Evolutionary conservation across 2,113 vertebrate species (phyloP).

Genomic region (Muntiacus reevesi): DNA sequence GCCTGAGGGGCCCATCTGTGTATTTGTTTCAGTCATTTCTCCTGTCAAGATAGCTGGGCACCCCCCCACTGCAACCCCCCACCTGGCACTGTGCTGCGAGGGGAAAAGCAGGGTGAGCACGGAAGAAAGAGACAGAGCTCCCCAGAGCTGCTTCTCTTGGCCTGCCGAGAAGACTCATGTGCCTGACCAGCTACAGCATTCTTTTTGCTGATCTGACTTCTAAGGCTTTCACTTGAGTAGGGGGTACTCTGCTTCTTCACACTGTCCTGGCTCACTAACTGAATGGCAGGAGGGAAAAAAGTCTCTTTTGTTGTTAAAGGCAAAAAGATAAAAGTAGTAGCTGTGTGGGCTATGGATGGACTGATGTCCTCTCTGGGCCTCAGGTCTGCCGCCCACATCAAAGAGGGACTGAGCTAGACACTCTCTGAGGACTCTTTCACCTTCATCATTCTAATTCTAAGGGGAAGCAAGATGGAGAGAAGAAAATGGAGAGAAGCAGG

Average conservation of each 20-base stretch:
- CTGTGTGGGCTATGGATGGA: background rate
- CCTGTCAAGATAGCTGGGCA: background rate
- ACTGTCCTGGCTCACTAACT: background rate
- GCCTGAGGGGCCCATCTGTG: background rate
- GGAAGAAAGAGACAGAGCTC: background rate
- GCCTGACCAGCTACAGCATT: background rate
- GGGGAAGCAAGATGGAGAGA: background rate
- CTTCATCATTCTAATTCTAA: background rate
- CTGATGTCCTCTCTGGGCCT: background rate
- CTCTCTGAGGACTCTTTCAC: background rate
- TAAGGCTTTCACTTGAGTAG: background rate
- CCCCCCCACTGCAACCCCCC: background rate
- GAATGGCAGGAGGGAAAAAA: background rate
- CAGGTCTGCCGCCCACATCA: background rate
- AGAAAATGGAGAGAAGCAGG: background rate
- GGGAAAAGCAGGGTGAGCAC: background rate
- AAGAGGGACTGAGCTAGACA: background rate
- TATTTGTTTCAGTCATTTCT: background rate
- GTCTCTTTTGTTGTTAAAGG: background rate
- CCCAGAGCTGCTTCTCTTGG: background rate
- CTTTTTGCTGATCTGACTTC: background rate
- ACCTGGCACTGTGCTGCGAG: background rate
- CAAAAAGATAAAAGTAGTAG: background rate
- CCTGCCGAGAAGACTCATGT: background rate
- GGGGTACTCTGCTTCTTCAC: background rate